These are phyloP conservation scores for Bubo scandiacus DNA, from an alignment of 2,113 vertebrate genomes.

Conservation along the genomic window DNA sequence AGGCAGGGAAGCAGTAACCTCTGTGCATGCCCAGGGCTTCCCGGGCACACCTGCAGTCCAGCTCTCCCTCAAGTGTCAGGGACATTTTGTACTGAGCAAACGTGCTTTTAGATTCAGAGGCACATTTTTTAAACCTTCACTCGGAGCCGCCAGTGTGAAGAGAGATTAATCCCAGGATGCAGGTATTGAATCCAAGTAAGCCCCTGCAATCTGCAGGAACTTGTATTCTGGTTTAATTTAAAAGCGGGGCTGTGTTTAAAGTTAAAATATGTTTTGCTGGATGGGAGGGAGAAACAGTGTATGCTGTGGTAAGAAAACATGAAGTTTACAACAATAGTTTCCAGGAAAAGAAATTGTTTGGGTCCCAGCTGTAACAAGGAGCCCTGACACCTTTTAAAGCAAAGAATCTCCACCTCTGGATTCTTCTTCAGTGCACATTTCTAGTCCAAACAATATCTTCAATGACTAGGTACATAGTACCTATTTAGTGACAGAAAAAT, in stretches of 20 bases:
- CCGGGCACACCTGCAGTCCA: not conserved
- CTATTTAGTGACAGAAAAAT: not conserved
- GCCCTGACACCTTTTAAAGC: not conserved
- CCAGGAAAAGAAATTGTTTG: not conserved
- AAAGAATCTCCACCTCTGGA: not conserved
- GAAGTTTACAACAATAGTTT: not conserved
- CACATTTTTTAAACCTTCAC: not conserved
- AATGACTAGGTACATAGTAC: not conserved
- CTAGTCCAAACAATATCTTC: not conserved
- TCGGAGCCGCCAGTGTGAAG: not conserved
- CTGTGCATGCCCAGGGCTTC: not conserved
- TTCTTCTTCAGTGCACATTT: not conserved
- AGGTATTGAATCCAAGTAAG: not conserved
- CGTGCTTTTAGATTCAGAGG: not conserved
- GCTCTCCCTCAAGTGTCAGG: not conserved
- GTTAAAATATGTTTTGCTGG: not conserved
- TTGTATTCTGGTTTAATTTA: not conserved
- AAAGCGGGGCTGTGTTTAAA: not conserved
- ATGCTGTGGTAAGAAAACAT: not conserved
- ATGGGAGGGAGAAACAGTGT: not conserved
- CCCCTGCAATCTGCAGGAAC: not conserved
- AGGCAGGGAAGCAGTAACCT: not conserved
- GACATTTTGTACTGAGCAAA: not conserved
- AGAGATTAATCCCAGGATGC: not conserved
- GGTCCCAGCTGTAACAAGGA: not conserved